Percentiles rank a stretch among this genome's conserved stretches.
Evolutionary conservation across 2,888 invertebrate genomes (phyloP).

Genomic region (Volucella bombylans): DNA sequence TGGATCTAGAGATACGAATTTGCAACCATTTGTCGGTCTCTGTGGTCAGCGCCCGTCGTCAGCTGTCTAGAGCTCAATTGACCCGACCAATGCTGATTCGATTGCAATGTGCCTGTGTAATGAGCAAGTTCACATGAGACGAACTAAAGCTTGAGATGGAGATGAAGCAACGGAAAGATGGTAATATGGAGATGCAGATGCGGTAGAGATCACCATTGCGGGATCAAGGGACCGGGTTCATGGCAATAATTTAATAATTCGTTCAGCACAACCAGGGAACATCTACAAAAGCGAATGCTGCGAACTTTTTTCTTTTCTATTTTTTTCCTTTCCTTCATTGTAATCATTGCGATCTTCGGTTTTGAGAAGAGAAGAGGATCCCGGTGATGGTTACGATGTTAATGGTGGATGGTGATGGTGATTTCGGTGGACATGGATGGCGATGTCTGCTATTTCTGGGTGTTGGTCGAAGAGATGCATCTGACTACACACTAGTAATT

Average conservation of each 20-base stretch:
- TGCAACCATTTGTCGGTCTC: neutral
- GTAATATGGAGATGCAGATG: neutral
- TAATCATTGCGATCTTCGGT: slow-evolving; percentile 42
- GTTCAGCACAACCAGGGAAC: slow-evolving; percentile 34
- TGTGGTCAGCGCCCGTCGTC: neutral
- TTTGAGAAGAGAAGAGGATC: slow-evolving; percentile 14
- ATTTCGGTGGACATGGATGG: neutral
- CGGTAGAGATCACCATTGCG: slow-evolving; percentile 2
- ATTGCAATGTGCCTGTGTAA: slow-evolving; percentile 13
- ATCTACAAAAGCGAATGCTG: slow-evolving; percentile 18
- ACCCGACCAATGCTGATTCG: slow-evolving; percentile 43
- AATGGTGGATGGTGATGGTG: slow-evolving; percentile 2
- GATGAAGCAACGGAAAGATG: neutral
- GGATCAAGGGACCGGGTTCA: neutral
- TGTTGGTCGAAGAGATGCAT: neutral
- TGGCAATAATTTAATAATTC: slow-evolving; percentile 58
- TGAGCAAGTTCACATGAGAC: no score
- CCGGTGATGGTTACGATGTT: slow-evolving; percentile 25
- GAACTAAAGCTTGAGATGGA: no score
- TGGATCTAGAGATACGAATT: slow-evolving; percentile 1
- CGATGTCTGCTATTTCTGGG: neutral
- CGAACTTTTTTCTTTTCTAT: slow-evolving; percentile 12
- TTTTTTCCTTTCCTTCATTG: neutral
- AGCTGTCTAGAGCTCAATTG: slow-evolving; percentile 41
- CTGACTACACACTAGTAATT: slow-evolving; percentile 16